These are phyloP conservation scores for Phycodurus eques DNA, from an alignment of 2,113 vertebrate species.

Conservation along the genomic window DNA sequence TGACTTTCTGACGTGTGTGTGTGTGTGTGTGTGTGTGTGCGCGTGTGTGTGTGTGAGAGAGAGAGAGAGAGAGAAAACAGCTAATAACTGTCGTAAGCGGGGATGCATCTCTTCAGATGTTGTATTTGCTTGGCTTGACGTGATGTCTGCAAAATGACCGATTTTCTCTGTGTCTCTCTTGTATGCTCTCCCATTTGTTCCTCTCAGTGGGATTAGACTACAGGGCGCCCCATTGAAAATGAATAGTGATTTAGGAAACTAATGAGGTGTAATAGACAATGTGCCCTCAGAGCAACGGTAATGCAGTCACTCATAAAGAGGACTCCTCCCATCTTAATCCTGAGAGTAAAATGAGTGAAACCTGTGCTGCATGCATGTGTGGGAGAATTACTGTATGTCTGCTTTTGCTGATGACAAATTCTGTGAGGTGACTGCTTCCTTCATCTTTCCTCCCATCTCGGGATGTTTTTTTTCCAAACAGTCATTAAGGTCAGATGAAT, in stretches of 20 bases:
- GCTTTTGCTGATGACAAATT: conserved; percentile 23
- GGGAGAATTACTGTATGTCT: conserved; percentile 1
- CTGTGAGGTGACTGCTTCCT: conserved; percentile 27
- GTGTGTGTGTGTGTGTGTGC: conserved; percentile 25
- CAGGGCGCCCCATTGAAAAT: conserved; percentile 45
- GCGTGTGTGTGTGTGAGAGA: background rate
- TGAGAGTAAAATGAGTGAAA: conserved; percentile 30
- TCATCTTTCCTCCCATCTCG: conserved; percentile 7
- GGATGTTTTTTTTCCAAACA: background rate
- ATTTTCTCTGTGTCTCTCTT: conserved; percentile 21
- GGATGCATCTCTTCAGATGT: conserved; percentile 10
- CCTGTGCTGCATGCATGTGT: conserved; percentile 6
- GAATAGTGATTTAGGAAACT: conserved; percentile 55
- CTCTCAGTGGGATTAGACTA: conserved; percentile 40
- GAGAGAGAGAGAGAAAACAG: background rate
- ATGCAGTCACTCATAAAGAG: conserved; percentile 38
- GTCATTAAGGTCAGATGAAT: background rate
- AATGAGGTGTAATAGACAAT: conserved; percentile 62
- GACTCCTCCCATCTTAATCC: conserved; percentile 33
- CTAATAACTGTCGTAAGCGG: background rate
- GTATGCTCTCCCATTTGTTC: conserved; percentile 36
- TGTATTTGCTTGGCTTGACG: conserved; percentile 29
- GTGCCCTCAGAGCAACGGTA: conserved; percentile 45
- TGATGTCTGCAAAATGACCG: conserved; percentile 25
- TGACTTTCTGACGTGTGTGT: conserved; percentile 44